Percentiles rank a stretch among this genome's conserved stretches.
phyloP scores from a whole-genome alignment of 2,113 vertebrate species.

The Sardina pilchardus region DNA sequence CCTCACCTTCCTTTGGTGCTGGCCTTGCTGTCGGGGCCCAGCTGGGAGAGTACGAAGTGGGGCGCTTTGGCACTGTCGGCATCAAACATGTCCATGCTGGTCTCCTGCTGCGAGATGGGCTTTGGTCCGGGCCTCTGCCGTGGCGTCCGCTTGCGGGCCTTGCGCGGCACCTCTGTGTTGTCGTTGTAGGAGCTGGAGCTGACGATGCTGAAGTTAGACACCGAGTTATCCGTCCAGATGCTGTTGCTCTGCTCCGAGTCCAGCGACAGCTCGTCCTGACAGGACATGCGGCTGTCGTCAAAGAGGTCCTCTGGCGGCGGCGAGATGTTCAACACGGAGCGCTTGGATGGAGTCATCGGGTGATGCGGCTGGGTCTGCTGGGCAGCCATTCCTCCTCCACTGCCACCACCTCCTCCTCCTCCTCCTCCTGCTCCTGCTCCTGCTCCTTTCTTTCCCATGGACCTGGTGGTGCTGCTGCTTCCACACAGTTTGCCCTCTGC shows the following conservation, averaged over 20 bases:
- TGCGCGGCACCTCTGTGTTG: constrained; percentile 98
- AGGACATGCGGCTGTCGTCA: constrained; percentile 96
- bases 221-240: constrained; percentile 98
- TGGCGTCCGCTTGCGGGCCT: constrained; percentile 96
- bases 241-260: constrained; percentile 97
- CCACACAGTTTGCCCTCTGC: constrained; percentile 52
- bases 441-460: constrained; percentile 44
- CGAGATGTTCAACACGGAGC: constrained; percentile 94
- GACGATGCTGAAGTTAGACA: constrained; percentile 97
- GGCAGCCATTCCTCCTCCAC: constrained; percentile 71
- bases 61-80: constrained; percentile 99
- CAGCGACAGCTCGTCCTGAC: constrained; percentile 86
- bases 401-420: constrained; percentile 59
- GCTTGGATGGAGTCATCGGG: constrained; percentile 87
- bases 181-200: constrained; percentile 96
- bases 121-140: constrained; percentile 95
- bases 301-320: constrained; percentile 97
- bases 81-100: constrained; percentile 98
- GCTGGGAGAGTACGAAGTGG: constrained; percentile 98
- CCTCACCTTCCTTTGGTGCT: constrained; percentile 88
- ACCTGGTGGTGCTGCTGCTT: constrained; percentile 41
- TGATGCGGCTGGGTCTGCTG: constrained; percentile 79
- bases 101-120: constrained; percentile 77
- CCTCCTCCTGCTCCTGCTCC: constrained; percentile 31
- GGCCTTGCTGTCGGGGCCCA: constrained; percentile 90